Evolutionary conservation across 2,888 invertebrate genomes (phyloP).

Genomic region (Latrodectus elegans): DNA sequence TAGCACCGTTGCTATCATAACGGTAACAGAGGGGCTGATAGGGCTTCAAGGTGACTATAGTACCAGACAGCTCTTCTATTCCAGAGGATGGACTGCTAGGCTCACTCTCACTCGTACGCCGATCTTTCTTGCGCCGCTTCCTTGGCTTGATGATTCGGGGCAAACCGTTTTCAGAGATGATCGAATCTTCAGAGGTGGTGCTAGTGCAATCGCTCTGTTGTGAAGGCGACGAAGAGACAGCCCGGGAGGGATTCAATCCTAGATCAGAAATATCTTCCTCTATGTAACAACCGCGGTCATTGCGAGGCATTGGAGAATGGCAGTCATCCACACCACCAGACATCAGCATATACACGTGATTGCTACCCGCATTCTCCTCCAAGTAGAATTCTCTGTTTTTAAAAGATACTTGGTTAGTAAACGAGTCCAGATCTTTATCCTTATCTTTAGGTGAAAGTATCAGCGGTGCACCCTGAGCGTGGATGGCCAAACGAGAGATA

Average conservation of each 20-base stretch:
- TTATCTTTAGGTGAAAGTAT: constrained; percentile 78
- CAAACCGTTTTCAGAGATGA: constrained; percentile 65
- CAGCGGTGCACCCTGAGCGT: constrained; percentile 89
- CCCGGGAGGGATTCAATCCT: background rate
- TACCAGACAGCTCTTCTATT: constrained; percentile 31
- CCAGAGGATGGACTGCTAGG: background rate
- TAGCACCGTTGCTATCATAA: constrained; percentile 66
- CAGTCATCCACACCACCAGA: constrained; percentile 20
- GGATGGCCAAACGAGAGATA: constrained; percentile 85
- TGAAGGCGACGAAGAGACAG: constrained; percentile 41
- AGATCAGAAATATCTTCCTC: constrained; percentile 32
- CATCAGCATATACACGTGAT: constrained; percentile 43
- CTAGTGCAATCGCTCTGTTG: constrained; percentile 64
- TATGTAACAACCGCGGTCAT: constrained; percentile 27
- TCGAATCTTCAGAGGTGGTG: constrained; percentile 69
- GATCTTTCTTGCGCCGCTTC: constrained; percentile 90
- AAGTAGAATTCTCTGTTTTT: constrained; percentile 39
- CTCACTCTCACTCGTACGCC: constrained; percentile 39
- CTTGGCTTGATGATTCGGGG: constrained; percentile 88
- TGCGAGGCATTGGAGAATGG: background rate
- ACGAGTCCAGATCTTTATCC: constrained; percentile 41
- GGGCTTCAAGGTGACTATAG: constrained; percentile 76
- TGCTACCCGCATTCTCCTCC: constrained; percentile 17
- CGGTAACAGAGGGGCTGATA: constrained; percentile 76
- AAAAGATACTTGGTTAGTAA: constrained; percentile 6